Evolutionary conservation across 92 coral and sea anemone genomes (phyloP).

Genomic region (Pocillopora grandis): DNA sequence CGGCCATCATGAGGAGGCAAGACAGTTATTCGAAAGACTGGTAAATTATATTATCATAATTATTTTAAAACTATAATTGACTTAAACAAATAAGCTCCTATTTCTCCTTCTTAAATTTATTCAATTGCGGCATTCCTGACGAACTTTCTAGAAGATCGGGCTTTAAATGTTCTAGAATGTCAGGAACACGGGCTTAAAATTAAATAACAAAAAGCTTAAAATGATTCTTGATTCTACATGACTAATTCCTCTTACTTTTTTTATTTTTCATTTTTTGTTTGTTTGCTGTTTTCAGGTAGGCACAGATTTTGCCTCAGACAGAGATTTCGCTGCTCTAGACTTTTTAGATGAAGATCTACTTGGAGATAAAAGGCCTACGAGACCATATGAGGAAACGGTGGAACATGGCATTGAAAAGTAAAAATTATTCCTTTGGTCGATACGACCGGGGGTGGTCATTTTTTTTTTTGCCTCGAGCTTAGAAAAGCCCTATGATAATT

Average conservation of each 20-base stretch:
- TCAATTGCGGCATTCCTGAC: not conserved
- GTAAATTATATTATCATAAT: conserved; percentile 14
- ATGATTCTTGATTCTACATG: no score
- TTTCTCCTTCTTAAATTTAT: not conserved
- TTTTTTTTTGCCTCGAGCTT: not conserved
- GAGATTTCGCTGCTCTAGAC: conserved; percentile 92
- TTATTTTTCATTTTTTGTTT: not conserved
- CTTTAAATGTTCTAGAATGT: no score
- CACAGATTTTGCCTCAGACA: conserved; percentile 72
- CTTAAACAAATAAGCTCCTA: not conserved
- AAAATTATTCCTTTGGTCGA: not conserved
- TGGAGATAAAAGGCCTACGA: conserved; percentile 58
- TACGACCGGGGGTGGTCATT: not conserved
- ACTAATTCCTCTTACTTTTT: not conserved
- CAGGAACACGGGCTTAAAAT: no score
- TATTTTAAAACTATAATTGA: not conserved
- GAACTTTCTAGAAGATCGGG: no score
- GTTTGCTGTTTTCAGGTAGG: conserved; percentile 23
- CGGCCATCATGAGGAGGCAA: conserved; percentile 84
- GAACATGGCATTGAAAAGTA: conserved; percentile 82
- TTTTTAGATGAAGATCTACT: conserved; percentile 76
- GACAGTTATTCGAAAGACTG: conserved; percentile 76
- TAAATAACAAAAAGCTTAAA: no score
- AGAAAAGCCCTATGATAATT: no score
- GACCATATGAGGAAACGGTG: conserved; percentile 76